Conservation (phyloP, 2,113 vertebrate genomes). For the Panthera leo region DNA sequence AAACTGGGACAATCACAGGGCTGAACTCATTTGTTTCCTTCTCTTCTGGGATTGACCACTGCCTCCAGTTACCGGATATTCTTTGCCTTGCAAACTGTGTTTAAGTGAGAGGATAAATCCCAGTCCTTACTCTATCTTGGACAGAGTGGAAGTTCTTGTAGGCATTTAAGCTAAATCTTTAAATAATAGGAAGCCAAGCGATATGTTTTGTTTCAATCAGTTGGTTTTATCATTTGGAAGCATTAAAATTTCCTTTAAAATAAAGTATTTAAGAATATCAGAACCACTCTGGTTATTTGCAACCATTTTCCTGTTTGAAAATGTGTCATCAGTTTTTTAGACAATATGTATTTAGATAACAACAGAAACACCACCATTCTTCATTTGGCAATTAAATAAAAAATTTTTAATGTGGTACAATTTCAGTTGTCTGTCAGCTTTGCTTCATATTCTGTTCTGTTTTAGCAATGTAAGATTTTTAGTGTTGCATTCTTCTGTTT, state of each 20-base stretch:
- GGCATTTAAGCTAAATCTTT: background rate
- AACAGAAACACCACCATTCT: background rate
- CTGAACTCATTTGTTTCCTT: background rate
- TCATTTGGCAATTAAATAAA: background rate
- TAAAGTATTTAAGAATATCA: background rate
- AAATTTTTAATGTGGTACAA: background rate
- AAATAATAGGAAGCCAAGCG: background rate
- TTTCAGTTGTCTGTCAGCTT: background rate
- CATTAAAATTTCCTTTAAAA: background rate
- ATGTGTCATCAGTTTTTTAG: background rate
- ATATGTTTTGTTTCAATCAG: background rate
- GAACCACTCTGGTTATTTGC: background rate
- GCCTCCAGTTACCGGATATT: background rate
- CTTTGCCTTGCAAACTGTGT: background rate
- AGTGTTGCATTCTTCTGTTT: background rate
- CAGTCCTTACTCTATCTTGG: background rate
- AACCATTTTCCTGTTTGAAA: background rate
- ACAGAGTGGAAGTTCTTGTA: background rate
- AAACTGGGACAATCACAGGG: background rate
- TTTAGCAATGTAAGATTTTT: background rate
- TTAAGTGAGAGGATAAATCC: background rate
- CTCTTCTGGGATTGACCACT: background rate
- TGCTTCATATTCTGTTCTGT: background rate
- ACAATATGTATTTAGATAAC: background rate
- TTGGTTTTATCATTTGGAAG: background rate